These are phyloP conservation scores for Noctua pronuba DNA, from an alignment of 2,888 invertebrate genomes.

Conservation along the genomic window DNA sequence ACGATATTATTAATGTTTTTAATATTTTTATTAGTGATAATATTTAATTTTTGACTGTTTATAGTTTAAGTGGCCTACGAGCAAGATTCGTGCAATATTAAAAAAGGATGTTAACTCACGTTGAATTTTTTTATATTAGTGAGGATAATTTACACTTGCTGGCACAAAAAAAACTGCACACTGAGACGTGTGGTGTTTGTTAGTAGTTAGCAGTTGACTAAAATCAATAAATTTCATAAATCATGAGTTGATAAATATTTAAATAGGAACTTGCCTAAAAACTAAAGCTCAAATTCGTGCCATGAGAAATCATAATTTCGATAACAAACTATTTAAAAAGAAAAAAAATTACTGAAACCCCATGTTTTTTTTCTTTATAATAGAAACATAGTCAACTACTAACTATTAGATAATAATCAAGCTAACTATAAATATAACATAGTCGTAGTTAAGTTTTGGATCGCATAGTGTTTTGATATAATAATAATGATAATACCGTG, in stretches of 20 bases:
- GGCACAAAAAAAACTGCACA: constrained; percentile 73
- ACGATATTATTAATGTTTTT: constrained; percentile 69
- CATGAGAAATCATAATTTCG: neutral
- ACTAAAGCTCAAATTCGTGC: constrained; percentile 4
- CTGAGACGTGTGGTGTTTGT: constrained; percentile 34
- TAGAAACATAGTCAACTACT: constrained; percentile 11
- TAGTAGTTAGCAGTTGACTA: constrained; percentile 35
- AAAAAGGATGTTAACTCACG: constrained; percentile 52
- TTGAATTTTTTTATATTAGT: constrained; percentile 49
- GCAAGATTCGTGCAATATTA: constrained; percentile 77
- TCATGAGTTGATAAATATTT: neutral
- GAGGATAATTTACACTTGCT: constrained; percentile 61
- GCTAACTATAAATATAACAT: constrained; percentile 48
- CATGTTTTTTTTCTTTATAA: neutral
- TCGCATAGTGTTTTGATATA: constrained; percentile 70
- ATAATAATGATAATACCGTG: constrained; percentile 56
- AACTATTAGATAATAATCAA: constrained; percentile 22
- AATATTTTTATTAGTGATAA: constrained; percentile 36
- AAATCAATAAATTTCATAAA: neutral
- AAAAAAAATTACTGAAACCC: neutral
- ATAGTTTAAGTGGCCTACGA: constrained; percentile 73
- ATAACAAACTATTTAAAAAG: too few species aligned
- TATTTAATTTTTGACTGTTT: constrained; percentile 53
- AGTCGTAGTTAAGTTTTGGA: constrained; percentile 64
- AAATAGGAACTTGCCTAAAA: neutral